Evolutionary conservation across 2,888 invertebrate genomes (phyloP).

Genomic region (Rutpela maculata): DNA sequence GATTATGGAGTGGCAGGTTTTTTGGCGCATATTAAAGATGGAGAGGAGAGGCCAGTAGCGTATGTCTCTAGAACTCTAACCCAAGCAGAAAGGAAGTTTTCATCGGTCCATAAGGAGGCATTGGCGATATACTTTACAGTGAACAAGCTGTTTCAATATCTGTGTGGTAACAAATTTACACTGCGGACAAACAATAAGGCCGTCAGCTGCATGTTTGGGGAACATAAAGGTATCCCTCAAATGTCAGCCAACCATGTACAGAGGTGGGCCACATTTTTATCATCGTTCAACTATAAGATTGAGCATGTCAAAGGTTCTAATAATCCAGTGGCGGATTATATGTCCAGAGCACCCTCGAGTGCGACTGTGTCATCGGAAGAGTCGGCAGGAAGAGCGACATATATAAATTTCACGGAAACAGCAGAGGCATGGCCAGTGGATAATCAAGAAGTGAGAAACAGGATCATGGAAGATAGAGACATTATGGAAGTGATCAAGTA

Average conservation of each 20-base stretch:
- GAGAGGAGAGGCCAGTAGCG: conserved; percentile 45
- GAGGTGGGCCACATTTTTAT: conserved; percentile 50
- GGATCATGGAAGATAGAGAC: background rate
- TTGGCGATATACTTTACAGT: conserved; percentile 47
- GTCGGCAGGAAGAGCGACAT: background rate
- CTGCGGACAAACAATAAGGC: conserved; percentile 43
- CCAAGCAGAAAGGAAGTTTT: conserved; percentile 46
- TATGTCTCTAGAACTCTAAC: conserved; percentile 50
- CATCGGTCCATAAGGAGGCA: conserved; percentile 47
- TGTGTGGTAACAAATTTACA: conserved; percentile 43
- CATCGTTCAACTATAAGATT: conserved; percentile 42
- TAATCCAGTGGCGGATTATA: conserved; percentile 43
- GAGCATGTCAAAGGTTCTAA: conserved; percentile 43
- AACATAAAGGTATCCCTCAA: conserved; percentile 38
- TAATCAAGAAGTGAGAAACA: conserved; percentile 7
- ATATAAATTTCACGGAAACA: conserved; percentile 27
- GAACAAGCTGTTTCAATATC: conserved; percentile 44
- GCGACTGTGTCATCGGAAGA: background rate
- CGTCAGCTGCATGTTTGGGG: conserved; percentile 38
- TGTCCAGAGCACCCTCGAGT: conserved; percentile 37
- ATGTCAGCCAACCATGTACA: conserved; percentile 46
- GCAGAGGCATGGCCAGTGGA: conserved; percentile 8
- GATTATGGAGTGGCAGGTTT: conserved; percentile 45
- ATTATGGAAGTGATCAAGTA: conserved; percentile 9
- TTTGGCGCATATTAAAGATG: conserved; percentile 42